Base-by-base conservation (phyloP, 1,140 invertebrate genomes). In the Halictus rubicundus region DNA sequence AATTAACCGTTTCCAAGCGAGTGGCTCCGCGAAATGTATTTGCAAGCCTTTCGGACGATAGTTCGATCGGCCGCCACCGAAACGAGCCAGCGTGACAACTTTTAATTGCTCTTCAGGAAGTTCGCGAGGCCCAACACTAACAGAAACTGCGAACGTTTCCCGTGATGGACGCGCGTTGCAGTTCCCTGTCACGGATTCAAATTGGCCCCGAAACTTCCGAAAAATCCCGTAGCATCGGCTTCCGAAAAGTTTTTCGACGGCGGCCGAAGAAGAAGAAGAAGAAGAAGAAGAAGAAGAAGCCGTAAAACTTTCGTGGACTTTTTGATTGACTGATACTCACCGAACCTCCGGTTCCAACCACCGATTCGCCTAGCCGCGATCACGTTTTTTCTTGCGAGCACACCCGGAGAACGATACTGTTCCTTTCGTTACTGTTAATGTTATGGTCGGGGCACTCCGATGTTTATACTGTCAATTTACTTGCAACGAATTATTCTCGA, bases 71-170 rank as follows among this genome's bases (percentile, higher is more conserved):
- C 19, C 2, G 54, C 54, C n/a, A 57, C 37, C n/a, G 3, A 70
- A 39, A 6, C 37, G 14, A 21, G 42, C n/a, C 8, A 21, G 60
- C n/a, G 37, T 1, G 32, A 42, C 32, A n/a, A 52, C 23, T 76
- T 63, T 64, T 81, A 85, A 85, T 85, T 79, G 69, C 66, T 54
- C 60, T 46, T 82, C 70, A 46, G 57, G 21, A 16, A 68, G 75
- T 68, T 71, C 60, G 61, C n/a, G 74, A 75, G 73, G 82, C 78
- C 69, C 63, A 12, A 25, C 73, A 61, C 80, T 32, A 61, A 72
- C 54, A 74, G 66, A 68, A 78, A 82, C 78, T 66, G 32, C 60
- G 66, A 46, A 37, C 65, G 57, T 73, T 59, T 23, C 65, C 46
- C 32, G n/a, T 70, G 82, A 84, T 69, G n/a, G 63, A 73, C 83